These are phyloP conservation scores for Camponotus floridanus DNA, from an alignment of 1,140 invertebrate genomes.

Conservation along the genomic window DNA sequence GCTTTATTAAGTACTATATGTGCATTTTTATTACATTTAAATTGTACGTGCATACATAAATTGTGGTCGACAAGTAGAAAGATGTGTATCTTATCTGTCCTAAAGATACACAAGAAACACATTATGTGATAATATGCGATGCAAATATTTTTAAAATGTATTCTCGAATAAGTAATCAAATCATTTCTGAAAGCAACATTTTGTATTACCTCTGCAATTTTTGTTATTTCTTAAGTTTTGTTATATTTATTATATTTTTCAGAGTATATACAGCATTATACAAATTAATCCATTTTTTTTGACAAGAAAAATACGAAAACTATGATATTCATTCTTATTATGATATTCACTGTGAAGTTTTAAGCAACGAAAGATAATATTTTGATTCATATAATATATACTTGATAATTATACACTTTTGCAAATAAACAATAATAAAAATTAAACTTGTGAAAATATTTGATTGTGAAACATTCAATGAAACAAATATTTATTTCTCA, in stretches of 20 bases:
- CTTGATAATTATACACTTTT: background rate
- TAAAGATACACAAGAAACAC: background rate
- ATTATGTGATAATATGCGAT: background rate
- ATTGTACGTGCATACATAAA: background rate
- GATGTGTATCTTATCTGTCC: slow-evolving; percentile 1
- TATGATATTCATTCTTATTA: background rate
- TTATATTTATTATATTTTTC: background rate
- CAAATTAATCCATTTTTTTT: background rate
- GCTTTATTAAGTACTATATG: background rate
- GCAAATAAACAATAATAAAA: background rate
- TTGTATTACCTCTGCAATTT: background rate
- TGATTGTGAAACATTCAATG: background rate
- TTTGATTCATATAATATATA: background rate
- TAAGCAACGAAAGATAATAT: background rate
- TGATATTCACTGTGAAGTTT: background rate
- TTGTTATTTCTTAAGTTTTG: background rate
- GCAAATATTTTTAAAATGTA: slow-evolving; percentile 5
- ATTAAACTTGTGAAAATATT: background rate
- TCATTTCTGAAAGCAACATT: background rate
- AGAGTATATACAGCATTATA: background rate
- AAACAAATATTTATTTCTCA: background rate
- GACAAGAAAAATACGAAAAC: background rate
- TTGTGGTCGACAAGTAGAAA: background rate
- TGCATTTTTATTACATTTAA: slow-evolving; percentile 7
- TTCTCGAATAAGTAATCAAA: background rate